Percentiles rank a stretch among this genome's conserved stretches.
These are phyloP conservation scores for Tauraco erythrolophus DNA, from an alignment of 2,113 vertebrate species.

Conservation along the genomic window DNA sequence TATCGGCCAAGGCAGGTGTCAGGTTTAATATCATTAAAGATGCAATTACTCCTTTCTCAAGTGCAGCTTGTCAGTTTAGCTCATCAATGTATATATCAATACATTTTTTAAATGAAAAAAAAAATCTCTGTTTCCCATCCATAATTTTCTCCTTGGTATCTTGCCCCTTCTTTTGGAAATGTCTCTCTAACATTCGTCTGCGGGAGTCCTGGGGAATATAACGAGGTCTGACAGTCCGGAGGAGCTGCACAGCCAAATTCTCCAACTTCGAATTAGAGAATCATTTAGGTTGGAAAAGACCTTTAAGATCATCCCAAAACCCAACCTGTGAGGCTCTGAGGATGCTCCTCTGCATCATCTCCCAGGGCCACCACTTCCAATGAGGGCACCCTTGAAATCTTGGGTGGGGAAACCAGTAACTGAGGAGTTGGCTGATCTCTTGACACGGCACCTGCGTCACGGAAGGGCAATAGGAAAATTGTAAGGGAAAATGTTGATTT, in stretches of 20 bases:
- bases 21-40: slow-evolving; percentile 68
- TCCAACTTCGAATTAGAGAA: background rate
- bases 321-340: fast-evolving
- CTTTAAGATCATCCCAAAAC: background rate
- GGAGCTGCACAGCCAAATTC: background rate
- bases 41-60: slow-evolving; percentile 51
- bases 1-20: slow-evolving; percentile 62
- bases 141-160: background rate
- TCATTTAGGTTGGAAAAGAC: background rate
- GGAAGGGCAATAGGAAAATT: background rate
- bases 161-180: background rate
- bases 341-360: background rate
- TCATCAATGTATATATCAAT: slow-evolving; percentile 38
- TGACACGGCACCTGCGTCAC: fast-evolving
- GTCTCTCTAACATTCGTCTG: background rate
- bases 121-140: background rate
- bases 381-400: fast-evolving
- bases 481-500: background rate
- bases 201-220: background rate
- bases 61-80: slow-evolving; percentile 30
- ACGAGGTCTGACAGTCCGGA: background rate
- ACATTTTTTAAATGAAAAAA: background rate
- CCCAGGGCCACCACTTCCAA: fast-evolving
- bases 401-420: fast-evolving
- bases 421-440: background rate